Evolutionary conservation across 2,888 invertebrate species (phyloP), one percentile per base, ranked within the genome.

Genomic region (Drosophila mimica): DNA sequence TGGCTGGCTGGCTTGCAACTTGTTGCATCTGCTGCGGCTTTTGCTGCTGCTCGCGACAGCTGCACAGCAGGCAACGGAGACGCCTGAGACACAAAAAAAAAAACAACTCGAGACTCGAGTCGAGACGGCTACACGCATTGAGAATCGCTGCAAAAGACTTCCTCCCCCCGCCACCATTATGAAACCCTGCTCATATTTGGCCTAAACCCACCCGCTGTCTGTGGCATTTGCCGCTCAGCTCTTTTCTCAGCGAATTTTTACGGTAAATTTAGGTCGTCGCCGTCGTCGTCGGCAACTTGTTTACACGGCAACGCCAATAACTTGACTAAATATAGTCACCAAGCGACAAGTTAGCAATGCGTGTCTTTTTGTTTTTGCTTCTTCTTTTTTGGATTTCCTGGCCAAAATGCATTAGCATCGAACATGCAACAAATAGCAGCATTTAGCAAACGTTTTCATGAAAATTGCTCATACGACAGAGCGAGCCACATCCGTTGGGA

Each of bases 201-300:
- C 70, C 57, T 74, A 67, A 57, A 36, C 48, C 67, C 74, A 74
- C 74, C 70, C 68, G 74, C 75, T 66, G 70, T 62, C 79, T 57
- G 61, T 59, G 60, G 64, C 74, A 70, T 78, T 78, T 71, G 54
- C 52, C 43, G 49, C 59, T 13, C 54, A 65, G 64, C 62, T 62
- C 69, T 89, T 81, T 86, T 90, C 86, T 88, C 86, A 86, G 88
- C 76, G 86, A 25, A 36, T 56, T 75, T 86, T 88, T 90, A 86
- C 86, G 81, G 89, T 86, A 81, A 79, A 90, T 90, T 86, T 86
- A 89, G 89, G 84, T 89, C 84, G 83, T 69, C 52, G 64, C 67
- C 52, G 64, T 49, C 13, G 60, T 5, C 11, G 62, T 52, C 15
- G 73, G 81, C 65, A 81, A 83, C 78, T 89, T 84, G 89, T 89